A percentile compares a stretch with the other conserved stretches of the same genome.
These are phyloP conservation scores for Stegophylla sp. DNA, from an alignment of 2,888 invertebrate species.

Conservation along the genomic window DNA sequence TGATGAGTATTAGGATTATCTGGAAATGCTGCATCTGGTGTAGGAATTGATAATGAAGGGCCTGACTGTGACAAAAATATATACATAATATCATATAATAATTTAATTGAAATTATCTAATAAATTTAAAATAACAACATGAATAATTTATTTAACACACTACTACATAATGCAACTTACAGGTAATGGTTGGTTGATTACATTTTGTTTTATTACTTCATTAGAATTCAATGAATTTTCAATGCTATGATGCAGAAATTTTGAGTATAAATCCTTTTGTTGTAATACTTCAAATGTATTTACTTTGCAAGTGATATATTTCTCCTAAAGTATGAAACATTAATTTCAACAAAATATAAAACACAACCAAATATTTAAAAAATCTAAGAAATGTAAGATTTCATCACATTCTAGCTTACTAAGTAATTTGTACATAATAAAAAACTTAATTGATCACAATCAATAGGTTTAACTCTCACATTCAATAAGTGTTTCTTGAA, in stretches of 20 bases:
- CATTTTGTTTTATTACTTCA: not conserved
- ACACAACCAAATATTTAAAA: not conserved
- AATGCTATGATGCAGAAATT: constrained; percentile 87
- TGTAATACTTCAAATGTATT: constrained; percentile 75
- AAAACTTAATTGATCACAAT: no score
- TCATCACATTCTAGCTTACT: not conserved
- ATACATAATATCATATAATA: not conserved
- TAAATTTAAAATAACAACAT: no score
- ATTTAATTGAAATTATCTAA: not conserved
- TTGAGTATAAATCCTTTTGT: constrained; percentile 79
- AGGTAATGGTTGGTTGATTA: not conserved
- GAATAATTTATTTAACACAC: not conserved
- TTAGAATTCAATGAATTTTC: constrained; percentile 63
- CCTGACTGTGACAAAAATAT: constrained; percentile 2
- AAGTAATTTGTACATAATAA: no score
- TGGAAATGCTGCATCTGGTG: constrained; percentile 72
- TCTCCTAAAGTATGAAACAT: constrained; percentile 64
- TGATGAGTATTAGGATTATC: constrained; percentile 75
- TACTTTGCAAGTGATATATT: constrained; percentile 69
- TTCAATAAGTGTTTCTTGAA: no score
- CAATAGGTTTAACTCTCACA: no score
- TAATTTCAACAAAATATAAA: not conserved
- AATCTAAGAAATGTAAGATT: no score
- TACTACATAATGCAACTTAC: not conserved
- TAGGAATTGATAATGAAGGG: constrained; percentile 78